These are phyloP conservation scores for Pao palembangensis DNA, from an alignment of 2,113 vertebrate species.

Conservation along the genomic window DNA sequence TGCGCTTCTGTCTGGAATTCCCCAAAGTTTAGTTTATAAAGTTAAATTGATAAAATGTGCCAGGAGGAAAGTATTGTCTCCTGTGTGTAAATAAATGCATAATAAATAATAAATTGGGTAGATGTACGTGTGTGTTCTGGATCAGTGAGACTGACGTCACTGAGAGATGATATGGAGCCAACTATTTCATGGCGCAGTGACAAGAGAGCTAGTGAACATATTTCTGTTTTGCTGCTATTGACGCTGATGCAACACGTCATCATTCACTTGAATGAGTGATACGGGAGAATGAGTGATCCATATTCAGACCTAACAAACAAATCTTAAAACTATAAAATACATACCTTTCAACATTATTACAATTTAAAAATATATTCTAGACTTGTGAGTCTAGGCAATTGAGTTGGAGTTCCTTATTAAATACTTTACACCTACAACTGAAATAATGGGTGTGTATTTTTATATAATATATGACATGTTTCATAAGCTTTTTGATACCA, in stretches of 20 bases:
- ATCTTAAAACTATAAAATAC: no score
- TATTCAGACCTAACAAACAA: no score
- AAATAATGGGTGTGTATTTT: no score
- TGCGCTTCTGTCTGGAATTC: background rate
- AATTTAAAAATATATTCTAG: no score
- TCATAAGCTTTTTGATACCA: no score
- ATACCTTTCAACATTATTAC: no score
- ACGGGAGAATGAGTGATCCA: no score
- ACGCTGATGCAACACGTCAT: conserved; percentile 1
- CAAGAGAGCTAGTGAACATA: background rate
- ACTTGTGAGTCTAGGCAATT: no score
- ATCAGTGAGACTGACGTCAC: conserved; percentile 19
- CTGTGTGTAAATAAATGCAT: background rate
- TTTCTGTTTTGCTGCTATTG: conserved; percentile 8
- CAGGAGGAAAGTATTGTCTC: conserved; percentile 10
- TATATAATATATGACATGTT: no score
- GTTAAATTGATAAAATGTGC: conserved; percentile 4
- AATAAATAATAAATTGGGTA: no score
- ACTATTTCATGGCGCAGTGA: conserved; percentile 16
- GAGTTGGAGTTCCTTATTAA: no score
- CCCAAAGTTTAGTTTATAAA: conserved; percentile 26
- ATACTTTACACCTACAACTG: no score
- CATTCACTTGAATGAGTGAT: background rate
- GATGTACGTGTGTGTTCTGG: conserved; percentile 11
- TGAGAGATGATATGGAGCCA: conserved; percentile 10